Conservation (phyloP, 2,113 vertebrate species). For the Tachycineta bicolor region DNA sequence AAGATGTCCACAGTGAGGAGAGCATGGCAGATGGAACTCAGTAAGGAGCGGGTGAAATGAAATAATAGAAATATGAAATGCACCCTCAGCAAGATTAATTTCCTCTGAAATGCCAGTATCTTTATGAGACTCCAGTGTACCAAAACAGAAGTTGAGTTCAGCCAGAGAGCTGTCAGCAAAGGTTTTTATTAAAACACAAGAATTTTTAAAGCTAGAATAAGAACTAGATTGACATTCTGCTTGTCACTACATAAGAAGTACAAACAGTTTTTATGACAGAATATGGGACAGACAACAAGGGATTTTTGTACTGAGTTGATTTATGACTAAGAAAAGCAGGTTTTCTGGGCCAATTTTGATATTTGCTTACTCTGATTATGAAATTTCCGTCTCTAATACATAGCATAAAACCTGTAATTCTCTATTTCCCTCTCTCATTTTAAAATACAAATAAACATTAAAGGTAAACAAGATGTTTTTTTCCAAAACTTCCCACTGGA, state of each 20-base stretch:
- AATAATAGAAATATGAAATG: not conserved
- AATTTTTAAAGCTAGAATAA: not conserved
- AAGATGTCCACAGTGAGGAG: not conserved
- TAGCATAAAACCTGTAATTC: accelerated
- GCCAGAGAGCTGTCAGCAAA: not conserved
- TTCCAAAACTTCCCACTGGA: not conserved
- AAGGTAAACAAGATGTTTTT: not conserved
- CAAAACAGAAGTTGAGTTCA: not conserved
- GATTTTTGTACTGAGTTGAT: not conserved
- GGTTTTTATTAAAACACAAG: not conserved
- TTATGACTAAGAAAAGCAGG: not conserved
- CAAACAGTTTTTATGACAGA: not conserved
- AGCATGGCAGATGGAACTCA: not conserved
- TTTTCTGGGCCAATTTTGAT: not conserved
- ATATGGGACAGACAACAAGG: not conserved
- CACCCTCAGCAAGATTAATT: not conserved
- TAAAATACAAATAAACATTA: not conserved
- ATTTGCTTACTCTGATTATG: not conserved
- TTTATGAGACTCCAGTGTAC: not conserved
- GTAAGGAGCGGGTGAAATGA: not conserved
- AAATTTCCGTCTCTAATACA: not conserved
- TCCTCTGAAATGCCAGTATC: not conserved
- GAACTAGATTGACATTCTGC: not conserved
- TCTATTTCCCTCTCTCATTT: not conserved
- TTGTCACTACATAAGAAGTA: not conserved